Base-by-base conservation (phyloP, 2,888 invertebrate species). In the Anorthoa munda region DNA sequence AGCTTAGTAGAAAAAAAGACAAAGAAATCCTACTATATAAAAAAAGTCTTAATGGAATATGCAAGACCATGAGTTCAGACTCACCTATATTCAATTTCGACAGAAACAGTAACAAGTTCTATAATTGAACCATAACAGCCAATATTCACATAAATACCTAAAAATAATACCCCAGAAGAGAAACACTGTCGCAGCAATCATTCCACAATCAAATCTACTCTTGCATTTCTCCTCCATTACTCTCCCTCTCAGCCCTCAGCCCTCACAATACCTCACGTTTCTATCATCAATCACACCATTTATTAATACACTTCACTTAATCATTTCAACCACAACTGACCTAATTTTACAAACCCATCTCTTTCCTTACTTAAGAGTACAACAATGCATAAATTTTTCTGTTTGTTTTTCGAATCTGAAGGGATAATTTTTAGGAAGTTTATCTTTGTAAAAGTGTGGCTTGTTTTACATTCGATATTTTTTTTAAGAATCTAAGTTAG, bases 281-380 rank as follows among this genome's bases (percentile, higher is more conserved):
- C 26, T 55, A 60, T 74, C 87, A 85, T 85, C 74, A 85, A 85
- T 85, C 86, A 87, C 72, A 56, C 50, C 66, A 74, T 55, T 85
- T 73, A 73, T 80, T 73, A 85, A 82, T 85, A 77, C 69, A 77
- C 72, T 59, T 60, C 81, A 81, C 87, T 85, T 85, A 87, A 85
- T 85, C 85, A 85, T 87, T 73, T 53, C 69, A 71, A 75, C 72
- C 76, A 74, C 80, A 46, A 65, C 72, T 85, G 87, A 80, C 86
- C 87, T 78, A 80, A 85, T 85, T 85, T 87, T 80, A 82, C 63
- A 75, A 82, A 72, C 69, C 72, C 81, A 65, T 69, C 71, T 74
- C 63, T 61, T 50, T 18, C 21, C 21, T 50, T 21, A 48, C 39
- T 64, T 55, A 64, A 17, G 53, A 59, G 51, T 48, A 56, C 60